These are phyloP conservation scores for Melitaea athalia DNA, from an alignment of 2,888 invertebrate genomes.

Conservation along the genomic window DNA sequence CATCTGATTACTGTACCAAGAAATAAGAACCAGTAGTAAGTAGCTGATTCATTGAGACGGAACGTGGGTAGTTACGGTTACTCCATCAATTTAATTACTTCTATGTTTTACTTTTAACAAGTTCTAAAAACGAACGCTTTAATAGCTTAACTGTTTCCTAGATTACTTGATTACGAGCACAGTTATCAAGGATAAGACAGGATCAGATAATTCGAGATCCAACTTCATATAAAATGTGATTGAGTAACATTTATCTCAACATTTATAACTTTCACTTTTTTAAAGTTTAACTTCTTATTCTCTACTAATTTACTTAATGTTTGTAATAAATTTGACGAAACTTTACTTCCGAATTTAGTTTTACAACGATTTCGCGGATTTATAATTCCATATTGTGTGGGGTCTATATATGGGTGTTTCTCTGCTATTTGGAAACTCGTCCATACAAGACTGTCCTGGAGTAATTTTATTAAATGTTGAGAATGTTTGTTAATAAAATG, in stretches of 20 bases:
- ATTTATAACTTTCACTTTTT: neutral
- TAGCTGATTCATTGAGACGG: slow-evolving; percentile 56
- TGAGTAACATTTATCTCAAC: neutral
- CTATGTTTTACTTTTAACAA: slow-evolving; percentile 12
- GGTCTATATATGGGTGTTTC: too few species aligned
- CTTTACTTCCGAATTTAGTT: neutral
- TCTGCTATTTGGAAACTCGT: too few species aligned
- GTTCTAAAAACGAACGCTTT: slow-evolving; percentile 2
- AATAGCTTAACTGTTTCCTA: neutral
- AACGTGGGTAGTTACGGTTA: slow-evolving; percentile 50
- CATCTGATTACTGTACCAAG: slow-evolving; percentile 16
- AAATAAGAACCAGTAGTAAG: slow-evolving; percentile 26
- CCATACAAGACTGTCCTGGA: too few species aligned
- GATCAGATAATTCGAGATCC: neutral
- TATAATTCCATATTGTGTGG: neutral
- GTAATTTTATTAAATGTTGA: too few species aligned
- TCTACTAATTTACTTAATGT: too few species aligned
- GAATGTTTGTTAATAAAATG: too few species aligned
- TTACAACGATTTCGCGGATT: neutral
- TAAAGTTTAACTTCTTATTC: too few species aligned
- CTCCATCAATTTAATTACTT: slow-evolving; percentile 1
- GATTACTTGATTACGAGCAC: neutral
- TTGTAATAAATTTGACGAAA: neutral
- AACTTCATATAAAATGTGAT: neutral
- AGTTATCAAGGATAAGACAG: neutral